Conservation (phyloP, 2,113 vertebrate genomes). For the Oplegnathus fasciatus region DNA sequence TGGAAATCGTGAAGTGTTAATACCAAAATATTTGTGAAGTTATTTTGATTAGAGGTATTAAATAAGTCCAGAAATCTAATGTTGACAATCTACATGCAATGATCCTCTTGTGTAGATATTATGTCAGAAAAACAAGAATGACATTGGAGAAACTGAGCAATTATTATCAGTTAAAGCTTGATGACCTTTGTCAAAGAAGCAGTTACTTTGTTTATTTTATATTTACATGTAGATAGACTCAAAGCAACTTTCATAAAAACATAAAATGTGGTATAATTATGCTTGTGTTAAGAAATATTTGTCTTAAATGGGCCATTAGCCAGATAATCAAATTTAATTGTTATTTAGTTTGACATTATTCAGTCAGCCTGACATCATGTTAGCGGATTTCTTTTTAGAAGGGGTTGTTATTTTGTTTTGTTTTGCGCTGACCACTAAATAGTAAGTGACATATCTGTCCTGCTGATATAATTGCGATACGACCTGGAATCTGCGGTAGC, state of each 20-base stretch:
- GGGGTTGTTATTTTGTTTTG: not conserved
- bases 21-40: not conserved
- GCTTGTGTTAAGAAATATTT: no score
- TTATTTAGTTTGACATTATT: not conserved
- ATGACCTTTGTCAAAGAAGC: not conserved
- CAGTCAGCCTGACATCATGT: not conserved
- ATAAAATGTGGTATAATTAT: not conserved
- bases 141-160: not conserved
- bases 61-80: not conserved
- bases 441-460: not conserved
- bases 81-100: not conserved
- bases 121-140: constrained; percentile 1
- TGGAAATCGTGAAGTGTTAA: no score
- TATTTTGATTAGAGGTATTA: not conserved
- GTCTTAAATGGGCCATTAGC: not conserved
- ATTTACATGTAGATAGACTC: not conserved
- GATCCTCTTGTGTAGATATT: not conserved
- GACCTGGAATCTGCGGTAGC: no score
- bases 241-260: not conserved
- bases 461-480: not conserved
- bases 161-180: not conserved
- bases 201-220: not conserved
- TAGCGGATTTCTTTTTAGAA: not conserved
- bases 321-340: not conserved
- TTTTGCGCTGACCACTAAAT: no score